Base-by-base conservation (phyloP, 2,797 vertebrate genomes). In the Sebastes umbrosus region DNA sequence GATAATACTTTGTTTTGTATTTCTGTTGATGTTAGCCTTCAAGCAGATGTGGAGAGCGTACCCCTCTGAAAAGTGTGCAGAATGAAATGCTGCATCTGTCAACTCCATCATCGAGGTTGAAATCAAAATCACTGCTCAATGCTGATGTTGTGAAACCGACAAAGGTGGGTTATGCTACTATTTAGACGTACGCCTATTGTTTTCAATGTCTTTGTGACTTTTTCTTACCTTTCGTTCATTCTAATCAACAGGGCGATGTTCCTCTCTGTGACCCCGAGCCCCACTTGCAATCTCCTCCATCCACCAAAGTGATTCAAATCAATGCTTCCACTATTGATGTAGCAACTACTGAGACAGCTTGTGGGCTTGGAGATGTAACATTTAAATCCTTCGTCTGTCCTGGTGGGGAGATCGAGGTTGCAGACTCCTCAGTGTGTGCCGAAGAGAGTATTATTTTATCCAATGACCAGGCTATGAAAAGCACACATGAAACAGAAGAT, bases 31-130 rank as follows among this genome's bases (percentile, higher is more conserved):
- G 2, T 65, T 66, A 94, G 93, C 79, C 86, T 46, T 67, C 75
- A 29, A 75, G 73, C 74, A 91, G 69, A 78, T 63, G 67, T 73
- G 87, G 64, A 11, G 77, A 89, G 9, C 93, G 94, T 3, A 84
- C 87, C 8, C 96, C 96, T 8, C 75, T 96, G 64, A 91, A 93
- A 89, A 92, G 93, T 85, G 64, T 96, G 62, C 89, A 93, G 65
- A 96, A 96, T 88, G 91, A 95, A 57, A 69, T 70, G 57, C 50
- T 73, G 8, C 80, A 59, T 57, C 22, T 81, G 25, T 77, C 86
- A 54, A 68, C 86, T 62, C 69, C 90, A 32, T 78, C 69, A 43
- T 64, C 67, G 1, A 86, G 66, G 32, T 25, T 79, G n/a, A 92
- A 90, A 57, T 79, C 82, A 36, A 90, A 84, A 22, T 79, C 84